These are phyloP conservation scores for Standfussiana lucernea DNA, from an alignment of 2,888 invertebrate genomes.

Conservation along the genomic window DNA sequence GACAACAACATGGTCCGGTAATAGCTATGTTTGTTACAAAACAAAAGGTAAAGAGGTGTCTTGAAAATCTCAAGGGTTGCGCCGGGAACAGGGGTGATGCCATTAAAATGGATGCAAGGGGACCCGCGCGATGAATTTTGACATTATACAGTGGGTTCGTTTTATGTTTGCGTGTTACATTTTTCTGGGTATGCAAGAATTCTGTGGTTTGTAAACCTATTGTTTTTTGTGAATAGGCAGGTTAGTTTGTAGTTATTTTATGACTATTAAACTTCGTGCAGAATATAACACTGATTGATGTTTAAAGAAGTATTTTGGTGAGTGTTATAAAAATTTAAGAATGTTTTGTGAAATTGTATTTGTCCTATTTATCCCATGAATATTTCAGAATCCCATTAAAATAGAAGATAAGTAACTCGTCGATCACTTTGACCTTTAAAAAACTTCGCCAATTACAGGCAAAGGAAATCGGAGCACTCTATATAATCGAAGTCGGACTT, in stretches of 20 bases:
- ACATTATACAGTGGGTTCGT: slow-evolving; percentile 75
- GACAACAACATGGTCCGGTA: slow-evolving; percentile 30
- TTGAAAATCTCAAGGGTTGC: slow-evolving; percentile 79
- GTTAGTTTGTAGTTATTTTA: neutral
- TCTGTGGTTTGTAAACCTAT: neutral
- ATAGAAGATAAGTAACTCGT: slow-evolving; percentile 50
- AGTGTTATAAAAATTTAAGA: neutral
- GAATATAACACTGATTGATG: neutral
- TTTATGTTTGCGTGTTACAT: slow-evolving; percentile 2
- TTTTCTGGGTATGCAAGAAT: neutral
- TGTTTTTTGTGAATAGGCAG: neutral
- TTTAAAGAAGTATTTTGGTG: neutral
- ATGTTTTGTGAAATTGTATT: neutral
- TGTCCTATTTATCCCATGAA: slow-evolving; percentile 16
- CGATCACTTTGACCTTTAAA: slow-evolving; percentile 64
- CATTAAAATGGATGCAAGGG: slow-evolving; percentile 85
- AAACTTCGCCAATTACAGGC: slow-evolving; percentile 66
- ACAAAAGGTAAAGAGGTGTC: slow-evolving; percentile 73
- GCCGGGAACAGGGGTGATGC: slow-evolving; percentile 78
- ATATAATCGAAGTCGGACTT: slow-evolving; percentile 75
- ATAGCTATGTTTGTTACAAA: slow-evolving; percentile 69
- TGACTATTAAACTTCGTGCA: neutral
- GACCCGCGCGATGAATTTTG: slow-evolving; percentile 73
- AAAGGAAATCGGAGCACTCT: slow-evolving; percentile 72
- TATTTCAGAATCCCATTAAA: slow-evolving; percentile 60